Evolutionary conservation across 2,888 invertebrate species (phyloP), one percentile per base, ranked within the genome.

Genomic region (Mesorhabditis sp.): DNA sequence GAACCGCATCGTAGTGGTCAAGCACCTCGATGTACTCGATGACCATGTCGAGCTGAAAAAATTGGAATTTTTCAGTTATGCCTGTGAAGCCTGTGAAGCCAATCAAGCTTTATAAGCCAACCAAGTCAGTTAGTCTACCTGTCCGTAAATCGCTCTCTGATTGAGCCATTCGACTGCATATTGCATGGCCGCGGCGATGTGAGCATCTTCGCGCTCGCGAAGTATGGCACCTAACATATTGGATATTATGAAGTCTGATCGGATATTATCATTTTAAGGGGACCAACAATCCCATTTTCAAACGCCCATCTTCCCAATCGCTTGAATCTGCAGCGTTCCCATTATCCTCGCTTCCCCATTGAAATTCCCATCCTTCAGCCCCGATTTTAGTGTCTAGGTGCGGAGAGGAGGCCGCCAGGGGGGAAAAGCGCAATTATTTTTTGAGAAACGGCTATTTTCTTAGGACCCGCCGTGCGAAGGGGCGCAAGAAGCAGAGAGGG

Each of bases 1-100:
- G 70, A 10, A 84, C 65, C 1, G 82, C 80, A 5, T 70, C 82
- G 69, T 83, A 84, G 69, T 84, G 81, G 71, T 84, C 83, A n/a
- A 79, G 70, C 2, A 74, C 75, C 13, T 78, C 73, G 45, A 83
- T 79, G 68, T 75, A 75, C 62, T 82, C 79, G 42, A 83, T 79
- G 5, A 75, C 70, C 5, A 77, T 67, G 45, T 81, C 80, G 7
- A 82, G 72, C 61, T 70, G 50, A 3, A 50, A 28, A 42, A 41
- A 10, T 62, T 63, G n/a, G n/a, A 10, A 15, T 50, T n/a, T 50
- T 13, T 50, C n/a, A 50, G 7, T 50, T 13, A 50, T 50, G n/a
- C 10, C 7, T 50, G 7, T 50, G 58, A 50, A 28, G 28, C 28
- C 28, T 28, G 28, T 28, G 28, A 41, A 63, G 64, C 64, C 15